phyloP scores from a whole-genome alignment of 2,888 invertebrate species.

The Omphaloscelis lunosa region DNA sequence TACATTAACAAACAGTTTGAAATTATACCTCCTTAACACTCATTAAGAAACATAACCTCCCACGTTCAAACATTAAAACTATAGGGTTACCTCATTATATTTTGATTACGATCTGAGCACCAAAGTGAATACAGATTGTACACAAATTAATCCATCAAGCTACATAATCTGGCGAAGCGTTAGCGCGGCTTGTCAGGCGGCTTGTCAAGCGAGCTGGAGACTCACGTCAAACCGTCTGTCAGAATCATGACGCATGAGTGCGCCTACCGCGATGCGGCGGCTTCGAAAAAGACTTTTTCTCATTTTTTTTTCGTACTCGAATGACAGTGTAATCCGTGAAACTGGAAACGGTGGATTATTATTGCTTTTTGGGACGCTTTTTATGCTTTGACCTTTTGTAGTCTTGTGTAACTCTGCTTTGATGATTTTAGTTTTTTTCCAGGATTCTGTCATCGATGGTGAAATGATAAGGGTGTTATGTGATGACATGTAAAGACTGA shows the following conservation, averaged over 20 bases:
- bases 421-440: constrained; percentile 35
- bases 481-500: constrained; percentile 35
- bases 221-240: constrained; percentile 83
- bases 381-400: constrained; percentile 63
- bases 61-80: constrained; percentile 50
- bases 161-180: constrained; percentile 84
- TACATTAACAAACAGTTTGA: constrained; percentile 50
- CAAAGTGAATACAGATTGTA: constrained; percentile 68
- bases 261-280: constrained; percentile 81
- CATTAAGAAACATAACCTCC: constrained; percentile 59
- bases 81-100: constrained; percentile 74
- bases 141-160: constrained; percentile 88
- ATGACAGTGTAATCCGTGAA: constrained; percentile 76
- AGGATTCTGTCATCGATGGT: constrained; percentile 14
- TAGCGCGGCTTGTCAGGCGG: constrained; percentile 78
- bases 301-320: constrained; percentile 61
- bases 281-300: constrained; percentile 74
- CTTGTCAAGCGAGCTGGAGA: constrained; percentile 79
- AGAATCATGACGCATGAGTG: constrained; percentile 88
- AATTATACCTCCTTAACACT: constrained; percentile 52
- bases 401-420: constrained; percentile 52
- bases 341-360: constrained; percentile 77
- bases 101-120: constrained; percentile 75
- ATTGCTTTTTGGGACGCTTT: constrained; percentile 63
- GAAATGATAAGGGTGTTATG: constrained; percentile 20